These are phyloP conservation scores for Toxotes lorentzi DNA, from an alignment of 2,797 vertebrate genomes.

Conservation along the genomic window DNA sequence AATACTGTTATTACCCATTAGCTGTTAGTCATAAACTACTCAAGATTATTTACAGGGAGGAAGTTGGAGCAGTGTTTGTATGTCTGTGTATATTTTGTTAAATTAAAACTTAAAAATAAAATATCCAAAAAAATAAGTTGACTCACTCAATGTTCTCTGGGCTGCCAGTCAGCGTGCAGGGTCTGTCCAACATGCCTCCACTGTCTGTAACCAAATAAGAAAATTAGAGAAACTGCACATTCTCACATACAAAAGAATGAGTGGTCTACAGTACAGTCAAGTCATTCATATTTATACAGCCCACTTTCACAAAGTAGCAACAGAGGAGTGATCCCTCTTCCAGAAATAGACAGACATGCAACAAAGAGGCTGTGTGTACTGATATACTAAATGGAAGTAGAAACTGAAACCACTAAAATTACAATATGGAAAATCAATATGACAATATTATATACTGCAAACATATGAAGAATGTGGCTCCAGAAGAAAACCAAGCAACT, in stretches of 20 bases:
- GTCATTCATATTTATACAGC: background rate
- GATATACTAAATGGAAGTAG: background rate
- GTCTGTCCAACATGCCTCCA: constrained; percentile 96
- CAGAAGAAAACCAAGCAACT: background rate
- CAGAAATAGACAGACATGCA: background rate
- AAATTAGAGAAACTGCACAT: background rate
- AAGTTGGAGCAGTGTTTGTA: background rate
- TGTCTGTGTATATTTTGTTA: background rate
- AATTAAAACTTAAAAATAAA: background rate
- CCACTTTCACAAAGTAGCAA: background rate
- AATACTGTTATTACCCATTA: background rate
- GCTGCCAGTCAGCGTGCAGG: constrained; percentile 96
- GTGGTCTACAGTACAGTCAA: background rate
- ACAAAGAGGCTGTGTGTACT: background rate
- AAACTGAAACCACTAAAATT: background rate
- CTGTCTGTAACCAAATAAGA: constrained; percentile 87
- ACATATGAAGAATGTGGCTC: background rate
- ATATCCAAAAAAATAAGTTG: background rate
- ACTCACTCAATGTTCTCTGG: constrained; percentile 99
- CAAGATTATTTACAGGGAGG: background rate
- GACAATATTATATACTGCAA: background rate
- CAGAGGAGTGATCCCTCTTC: background rate
- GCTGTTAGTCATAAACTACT: too few relatives aligned
- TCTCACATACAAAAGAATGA: background rate
- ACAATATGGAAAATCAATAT: too few relatives aligned